Percentiles rank a stretch among this genome's conserved stretches.
phyloP scores from a whole-genome alignment of 1,140 invertebrate species.

The Anoplophora glabripennis region DNA sequence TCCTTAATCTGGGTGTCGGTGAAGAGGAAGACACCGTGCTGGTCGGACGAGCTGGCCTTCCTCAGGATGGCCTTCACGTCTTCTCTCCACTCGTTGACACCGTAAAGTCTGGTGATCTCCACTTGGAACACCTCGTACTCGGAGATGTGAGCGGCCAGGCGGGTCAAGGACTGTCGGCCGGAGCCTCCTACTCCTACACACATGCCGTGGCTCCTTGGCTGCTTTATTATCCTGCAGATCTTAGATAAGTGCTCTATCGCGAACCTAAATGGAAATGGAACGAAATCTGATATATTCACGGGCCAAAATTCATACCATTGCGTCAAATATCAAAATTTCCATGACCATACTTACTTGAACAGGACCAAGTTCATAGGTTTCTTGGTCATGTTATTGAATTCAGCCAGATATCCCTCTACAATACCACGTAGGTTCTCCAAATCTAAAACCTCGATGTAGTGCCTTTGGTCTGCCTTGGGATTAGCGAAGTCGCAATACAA shows the following conservation, averaged over 20 bases:
- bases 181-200: conserved; percentile 68
- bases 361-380: conserved; percentile 68
- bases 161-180: conserved; percentile 63
- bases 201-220: conserved; percentile 58
- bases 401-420: conserved; percentile 56
- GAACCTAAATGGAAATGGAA: conserved; percentile 57
- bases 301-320: neutral
- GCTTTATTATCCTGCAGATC: conserved; percentile 62
- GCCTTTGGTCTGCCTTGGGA: conserved; percentile 50
- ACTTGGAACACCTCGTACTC: conserved; percentile 62
- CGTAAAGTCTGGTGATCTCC: conserved; percentile 52
- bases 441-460: conserved; percentile 65
- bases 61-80: conserved; percentile 61
- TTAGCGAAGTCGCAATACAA: conserved; percentile 82
- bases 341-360: conserved; percentile 54
- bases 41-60: conserved; percentile 72
- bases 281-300: neutral
- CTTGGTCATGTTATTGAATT: conserved; percentile 66
- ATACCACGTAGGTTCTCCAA: conserved; percentile 45
- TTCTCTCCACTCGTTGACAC: conserved; percentile 60
- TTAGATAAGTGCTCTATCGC: conserved; percentile 66
- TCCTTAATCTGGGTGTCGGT: conserved; percentile 67
- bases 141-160: conserved; percentile 60
- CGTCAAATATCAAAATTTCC: neutral
- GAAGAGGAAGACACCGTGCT: conserved; percentile 64